Conservation (phyloP, 2,888 invertebrate genomes). For the Drosophila ezoana region DNA sequence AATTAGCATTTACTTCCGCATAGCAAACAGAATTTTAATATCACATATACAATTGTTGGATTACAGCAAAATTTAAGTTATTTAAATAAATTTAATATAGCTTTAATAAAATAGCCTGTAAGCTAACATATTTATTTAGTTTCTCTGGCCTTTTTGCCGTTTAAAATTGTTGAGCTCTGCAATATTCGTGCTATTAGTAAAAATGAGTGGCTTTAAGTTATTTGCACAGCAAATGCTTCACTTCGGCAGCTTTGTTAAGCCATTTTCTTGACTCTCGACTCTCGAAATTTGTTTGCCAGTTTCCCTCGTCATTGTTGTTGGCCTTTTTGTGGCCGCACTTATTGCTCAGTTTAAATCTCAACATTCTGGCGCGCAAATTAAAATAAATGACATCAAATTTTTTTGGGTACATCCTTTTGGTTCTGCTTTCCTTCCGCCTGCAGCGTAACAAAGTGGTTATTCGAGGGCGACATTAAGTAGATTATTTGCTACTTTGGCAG, state of each 20-base stretch:
- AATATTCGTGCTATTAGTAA: conserved; percentile 9
- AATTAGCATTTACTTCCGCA: background rate
- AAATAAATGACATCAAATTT: conserved; percentile 68
- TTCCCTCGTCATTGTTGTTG: background rate
- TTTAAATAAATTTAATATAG: background rate
- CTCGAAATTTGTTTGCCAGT: conserved; percentile 10
- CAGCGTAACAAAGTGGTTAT: conserved; percentile 32
- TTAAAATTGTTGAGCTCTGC: background rate
- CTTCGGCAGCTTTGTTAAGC: conserved; percentile 15
- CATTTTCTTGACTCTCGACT: background rate
- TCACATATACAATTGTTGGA: background rate
- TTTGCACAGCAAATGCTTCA: conserved; percentile 11
- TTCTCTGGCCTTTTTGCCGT: background rate
- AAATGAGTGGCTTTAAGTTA: conserved; percentile 19
- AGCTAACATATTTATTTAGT: conserved; percentile 1
- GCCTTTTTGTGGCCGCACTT: conserved; percentile 37
- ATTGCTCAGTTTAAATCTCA: conserved; percentile 58
- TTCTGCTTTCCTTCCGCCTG: background rate
- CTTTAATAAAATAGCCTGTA: background rate
- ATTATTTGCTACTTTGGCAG: conserved; percentile 50
- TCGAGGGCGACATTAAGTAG: conserved; percentile 56
- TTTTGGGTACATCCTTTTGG: conserved; percentile 36
- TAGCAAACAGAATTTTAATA: background rate
- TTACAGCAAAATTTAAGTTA: background rate
- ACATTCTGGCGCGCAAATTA: conserved; percentile 69